Percentiles rank a stretch among this genome's conserved stretches.
Evolutionary conservation across 2,888 invertebrate species (phyloP).

Genomic region (Erebia epiphron): DNA sequence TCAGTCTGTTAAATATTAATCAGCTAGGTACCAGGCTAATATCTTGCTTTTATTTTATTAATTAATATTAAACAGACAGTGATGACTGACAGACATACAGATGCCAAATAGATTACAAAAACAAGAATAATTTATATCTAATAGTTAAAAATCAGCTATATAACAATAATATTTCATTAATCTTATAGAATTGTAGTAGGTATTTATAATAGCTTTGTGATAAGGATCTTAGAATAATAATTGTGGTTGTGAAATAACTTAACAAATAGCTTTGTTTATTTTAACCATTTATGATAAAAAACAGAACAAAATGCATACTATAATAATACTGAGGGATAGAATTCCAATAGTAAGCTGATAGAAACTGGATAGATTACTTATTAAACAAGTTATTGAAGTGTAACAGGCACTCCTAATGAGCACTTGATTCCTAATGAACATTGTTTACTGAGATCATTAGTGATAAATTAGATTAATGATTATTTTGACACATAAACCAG

Average conservation of each 20-base stretch:
- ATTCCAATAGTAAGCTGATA: slow-evolving; percentile 10
- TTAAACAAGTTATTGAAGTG: slow-evolving; percentile 14
- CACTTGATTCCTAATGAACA: slow-evolving; percentile 4
- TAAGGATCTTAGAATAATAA: slow-evolving; percentile 7
- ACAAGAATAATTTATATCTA: background rate
- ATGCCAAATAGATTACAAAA: background rate
- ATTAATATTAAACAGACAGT: no score
- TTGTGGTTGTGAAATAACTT: slow-evolving; percentile 5
- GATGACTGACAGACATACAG: background rate
- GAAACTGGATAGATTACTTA: background rate
- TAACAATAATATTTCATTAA: background rate
- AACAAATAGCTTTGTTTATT: slow-evolving; percentile 10
- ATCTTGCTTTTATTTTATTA: background rate
- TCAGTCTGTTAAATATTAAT: background rate
- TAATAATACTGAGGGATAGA: background rate
- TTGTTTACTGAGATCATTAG: slow-evolving; percentile 12
- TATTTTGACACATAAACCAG: slow-evolving; percentile 23
- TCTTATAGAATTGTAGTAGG: background rate
- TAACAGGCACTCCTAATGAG: slow-evolving; percentile 14
- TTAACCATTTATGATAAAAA: slow-evolving; percentile 16
- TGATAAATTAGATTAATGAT: slow-evolving; percentile 26
- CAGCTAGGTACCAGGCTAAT: background rate
- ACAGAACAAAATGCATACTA: slow-evolving; percentile 1
- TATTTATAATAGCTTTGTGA: background rate
- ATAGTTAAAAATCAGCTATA: background rate